Evolutionary conservation across 2,888 invertebrate genomes (phyloP), one percentile per base, ranked within the genome.

Genomic region (Diogma glabrata): DNA sequence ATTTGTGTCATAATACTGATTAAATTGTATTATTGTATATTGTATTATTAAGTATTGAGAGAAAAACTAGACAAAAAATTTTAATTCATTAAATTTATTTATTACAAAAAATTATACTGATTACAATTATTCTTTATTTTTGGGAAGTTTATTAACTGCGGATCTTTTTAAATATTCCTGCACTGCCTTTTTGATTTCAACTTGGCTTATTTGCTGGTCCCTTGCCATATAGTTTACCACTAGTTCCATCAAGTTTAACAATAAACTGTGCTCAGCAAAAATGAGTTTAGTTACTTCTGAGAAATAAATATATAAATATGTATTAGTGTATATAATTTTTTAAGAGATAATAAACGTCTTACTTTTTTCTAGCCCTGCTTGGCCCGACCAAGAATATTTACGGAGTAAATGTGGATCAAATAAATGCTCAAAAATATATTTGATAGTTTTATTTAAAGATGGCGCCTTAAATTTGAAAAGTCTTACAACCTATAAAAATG

Each of bases 401-500:
- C 12, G 7, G 12, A 33, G 12, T 16, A 33, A 33, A 12, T 12
- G n/a, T 6, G 2, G 9, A 12, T 33, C 33, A 33, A 33, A 2
- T 33, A 33, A 33, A 33, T 33, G 33, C 33, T 33, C 33, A 33
- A 33, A 33, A 33, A 33, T 12, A 12, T 33, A 33, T 33, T 3
- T 33, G n/a, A 33, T 12, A 6, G 33, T 33, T 33, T 33, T 33
- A 33, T 33, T 33, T 12, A 33, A 33, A 12, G 33, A 33, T 33
- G n/a, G n/a, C 12, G 33, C n/a, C 33, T 10, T 33, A 33, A 33
- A 33, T 33, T 33, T 33, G 16, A 33, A 33, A 33, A 33, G 33
- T 33, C 33, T 33, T 33, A 33, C 33, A 33, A 33, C 33, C 33
- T 33, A 12, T 33, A 33, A 33, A 38, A 38, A n/a, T n/a, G n/a